phyloP scores from a whole-genome alignment of 64 coral and sea anemone genomes.

The Cladopsammia gracilis region DNA sequence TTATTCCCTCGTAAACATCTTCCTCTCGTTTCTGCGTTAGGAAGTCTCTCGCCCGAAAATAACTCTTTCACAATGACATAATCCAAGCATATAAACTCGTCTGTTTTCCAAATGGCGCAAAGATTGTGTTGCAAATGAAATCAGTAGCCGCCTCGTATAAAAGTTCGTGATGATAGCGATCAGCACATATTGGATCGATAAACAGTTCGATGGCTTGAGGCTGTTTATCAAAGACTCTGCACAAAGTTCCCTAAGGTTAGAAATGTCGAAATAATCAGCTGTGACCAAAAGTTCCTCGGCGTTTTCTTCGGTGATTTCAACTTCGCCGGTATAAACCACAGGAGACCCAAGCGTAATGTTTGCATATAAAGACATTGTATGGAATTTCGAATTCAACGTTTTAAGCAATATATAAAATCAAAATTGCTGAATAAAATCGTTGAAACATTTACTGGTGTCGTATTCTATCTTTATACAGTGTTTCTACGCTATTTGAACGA shows the following conservation, averaged over 20 bases:
- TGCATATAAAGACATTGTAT: no score
- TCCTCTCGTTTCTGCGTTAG: constrained; percentile 22
- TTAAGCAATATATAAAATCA: no score
- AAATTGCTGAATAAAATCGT: no score
- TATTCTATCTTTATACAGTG: no score
- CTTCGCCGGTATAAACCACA: constrained; percentile 27
- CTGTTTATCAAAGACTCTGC: constrained; percentile 14
- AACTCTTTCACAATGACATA: not conserved
- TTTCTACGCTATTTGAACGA: no score
- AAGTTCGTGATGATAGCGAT: not conserved
- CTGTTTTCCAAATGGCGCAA: not conserved
- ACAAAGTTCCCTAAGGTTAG: constrained; percentile 22
- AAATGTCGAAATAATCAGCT: constrained; percentile 25
- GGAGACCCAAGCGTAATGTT: no score
- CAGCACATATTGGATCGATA: constrained; percentile 1
- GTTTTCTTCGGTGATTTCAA: not conserved
- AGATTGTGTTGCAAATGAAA: constrained; percentile 33
- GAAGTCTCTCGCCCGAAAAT: constrained; percentile 1
- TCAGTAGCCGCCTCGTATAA: not conserved
- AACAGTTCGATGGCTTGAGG: constrained; percentile 11
- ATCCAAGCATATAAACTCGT: constrained; percentile 5
- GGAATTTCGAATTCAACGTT: no score
- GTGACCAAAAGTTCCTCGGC: not conserved
- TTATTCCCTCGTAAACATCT: constrained; percentile 24
- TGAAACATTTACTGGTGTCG: no score